Percentiles rank a stretch among this genome's conserved stretches.
phyloP scores from a whole-genome alignment of 2,113 vertebrate species.

The Oncorhynchus mykiss region DNA sequence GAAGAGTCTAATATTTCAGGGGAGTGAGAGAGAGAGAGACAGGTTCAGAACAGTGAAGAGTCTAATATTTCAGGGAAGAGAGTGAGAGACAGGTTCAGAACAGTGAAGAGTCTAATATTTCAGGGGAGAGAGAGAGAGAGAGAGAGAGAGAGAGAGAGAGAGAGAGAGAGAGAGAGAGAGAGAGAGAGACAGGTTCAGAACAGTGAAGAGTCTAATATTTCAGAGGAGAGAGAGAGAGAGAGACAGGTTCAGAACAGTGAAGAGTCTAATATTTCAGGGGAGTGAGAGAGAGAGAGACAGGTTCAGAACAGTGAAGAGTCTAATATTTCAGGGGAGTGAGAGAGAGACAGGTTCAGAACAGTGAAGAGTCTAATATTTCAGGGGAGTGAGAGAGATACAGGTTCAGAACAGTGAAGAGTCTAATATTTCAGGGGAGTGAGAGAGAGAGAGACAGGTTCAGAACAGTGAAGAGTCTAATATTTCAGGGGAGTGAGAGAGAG shows the following conservation, averaged over 20 bases:
- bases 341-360: too few relatives aligned
- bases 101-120: too few relatives aligned
- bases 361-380: too few relatives aligned
- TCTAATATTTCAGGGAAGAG: too few relatives aligned
- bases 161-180: too few relatives aligned
- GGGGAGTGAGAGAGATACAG: background rate
- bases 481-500: background rate
- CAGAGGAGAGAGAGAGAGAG: background rate
- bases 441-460: background rate
- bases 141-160: too few relatives aligned
- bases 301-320: too few relatives aligned
- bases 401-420: background rate
- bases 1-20: background rate
- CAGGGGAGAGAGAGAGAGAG: too few relatives aligned
- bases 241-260: constrained; percentile 14
- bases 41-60: too few relatives aligned
- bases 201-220: background rate
- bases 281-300: background rate
- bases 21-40: background rate
- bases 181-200: background rate
- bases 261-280: background rate
- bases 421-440: background rate
- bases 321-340: too few relatives aligned
- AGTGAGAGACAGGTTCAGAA: too few relatives aligned
- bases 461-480: constrained; percentile 5